Base-by-base conservation (phyloP, 1,140 invertebrate genomes). In the Pararge aegeria region DNA sequence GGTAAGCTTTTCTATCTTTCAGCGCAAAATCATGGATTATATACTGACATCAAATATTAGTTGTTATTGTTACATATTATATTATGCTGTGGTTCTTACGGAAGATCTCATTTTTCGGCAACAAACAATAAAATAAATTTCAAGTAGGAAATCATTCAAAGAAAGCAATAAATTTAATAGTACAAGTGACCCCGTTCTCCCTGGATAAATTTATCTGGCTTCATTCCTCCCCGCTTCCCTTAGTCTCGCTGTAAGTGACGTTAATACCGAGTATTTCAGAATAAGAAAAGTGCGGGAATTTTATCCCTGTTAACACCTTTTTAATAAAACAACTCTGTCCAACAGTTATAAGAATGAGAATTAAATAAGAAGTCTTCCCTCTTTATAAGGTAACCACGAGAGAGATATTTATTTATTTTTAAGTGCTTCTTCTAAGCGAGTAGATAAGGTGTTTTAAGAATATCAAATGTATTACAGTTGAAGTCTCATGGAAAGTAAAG, bases 121-220 rank as follows among this genome's bases (percentile, higher is more conserved):
- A 42, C 38, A 42, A 42, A 18, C 38, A 42, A 42, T 18, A 15
- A 42, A 16, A 42, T 42, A 42, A 42, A 42, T 42, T 42, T 42
- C 38, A 16, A 42, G 15, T 42, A n/a, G 12, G 38, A 16, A 42
- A 42, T 42, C 16, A 16, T 42, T 42, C 38, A 42, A 42, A 42
- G 13, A 40, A 46, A 49, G 27, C 55, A 57, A 57, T 57, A 46
- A 57, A 50, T 38, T 49, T 50, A 57, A 57, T 57, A 30, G 48
- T 38, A 57, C 29, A 24, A 38, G 44, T 16, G 34, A 42, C 38
- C 29, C 51, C 51, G 46, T 50, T 46, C 34, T 38, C 1, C 16
- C 15, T 2, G 34, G 55, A 57, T 57, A 49, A 57, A 50, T 57
- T 53, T 53, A 53, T 50, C 55, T 57, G 21, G 55, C 30, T 16